A percentile compares a stretch with the other conserved stretches of the same genome.
phyloP scores from a whole-genome alignment of 1,140 invertebrate genomes.

The Drosophila jambulina region DNA sequence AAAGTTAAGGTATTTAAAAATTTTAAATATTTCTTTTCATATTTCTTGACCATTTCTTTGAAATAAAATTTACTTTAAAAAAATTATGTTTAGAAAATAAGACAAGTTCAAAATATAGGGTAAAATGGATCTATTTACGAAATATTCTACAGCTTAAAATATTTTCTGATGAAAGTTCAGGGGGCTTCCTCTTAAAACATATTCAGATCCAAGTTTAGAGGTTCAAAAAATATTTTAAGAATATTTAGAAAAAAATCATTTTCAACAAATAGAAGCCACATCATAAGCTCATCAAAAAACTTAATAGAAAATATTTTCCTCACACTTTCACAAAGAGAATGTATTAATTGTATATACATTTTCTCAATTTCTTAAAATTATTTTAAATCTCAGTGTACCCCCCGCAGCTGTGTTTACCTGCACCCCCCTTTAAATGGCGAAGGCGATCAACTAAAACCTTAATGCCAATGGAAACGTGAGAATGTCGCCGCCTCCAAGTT shows the following conservation, averaged over 20 bases:
- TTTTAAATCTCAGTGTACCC: neutral
- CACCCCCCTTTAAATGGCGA: slow-evolving; percentile 15
- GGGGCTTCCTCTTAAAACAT: neutral
- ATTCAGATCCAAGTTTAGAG: neutral
- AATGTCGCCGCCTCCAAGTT: slow-evolving; percentile 68
- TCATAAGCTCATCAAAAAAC: no score
- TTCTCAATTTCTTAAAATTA: neutral
- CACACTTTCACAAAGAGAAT: neutral
- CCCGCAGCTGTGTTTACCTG: neutral
- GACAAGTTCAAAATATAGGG: no score
- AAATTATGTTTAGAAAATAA: no score
- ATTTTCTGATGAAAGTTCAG: no score
- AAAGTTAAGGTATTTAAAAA: no score
- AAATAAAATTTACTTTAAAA: no score
- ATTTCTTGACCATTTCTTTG: no score
- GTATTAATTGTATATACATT: neutral
- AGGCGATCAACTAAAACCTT: slow-evolving; percentile 72
- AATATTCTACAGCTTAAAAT: no score
- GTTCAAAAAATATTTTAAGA: neutral
- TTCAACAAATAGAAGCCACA: neutral
- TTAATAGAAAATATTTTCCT: neutral
- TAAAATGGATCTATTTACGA: no score
- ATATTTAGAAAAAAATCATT: neutral
- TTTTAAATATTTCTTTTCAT: no score
- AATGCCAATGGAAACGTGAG: slow-evolving; percentile 83